Percentiles rank a stretch among this genome's conserved stretches.
Conservation (phyloP, 2,113 vertebrate species). For the Triplophysa dalaica region DNA sequence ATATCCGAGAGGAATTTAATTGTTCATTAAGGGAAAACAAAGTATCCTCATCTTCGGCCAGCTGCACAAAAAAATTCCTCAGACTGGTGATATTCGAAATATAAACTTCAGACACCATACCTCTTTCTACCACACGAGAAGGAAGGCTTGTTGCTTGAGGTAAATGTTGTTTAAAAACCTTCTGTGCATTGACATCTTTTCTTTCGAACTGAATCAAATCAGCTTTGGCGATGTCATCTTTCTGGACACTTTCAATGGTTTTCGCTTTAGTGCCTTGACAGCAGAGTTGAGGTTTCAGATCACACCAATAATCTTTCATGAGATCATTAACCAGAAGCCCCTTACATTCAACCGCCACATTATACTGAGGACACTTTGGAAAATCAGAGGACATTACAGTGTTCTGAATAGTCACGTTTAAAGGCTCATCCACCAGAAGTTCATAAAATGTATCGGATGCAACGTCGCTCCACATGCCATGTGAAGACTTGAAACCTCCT, state of each 20-base stretch:
- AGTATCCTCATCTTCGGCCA: constrained; percentile 70
- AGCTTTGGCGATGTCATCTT: not conserved
- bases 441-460: constrained; percentile 72
- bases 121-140: constrained; percentile 63
- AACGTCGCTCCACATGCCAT: constrained; percentile 74
- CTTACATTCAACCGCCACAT: constrained; percentile 75
- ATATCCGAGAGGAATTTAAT: constrained; percentile 64
- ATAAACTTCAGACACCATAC: constrained; percentile 70
- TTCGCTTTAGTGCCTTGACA: not conserved
- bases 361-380: constrained; percentile 57
- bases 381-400: constrained; percentile 46
- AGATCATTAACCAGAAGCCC: constrained; percentile 75
- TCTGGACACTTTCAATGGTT: not conserved
- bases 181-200: not conserved
- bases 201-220: not conserved
- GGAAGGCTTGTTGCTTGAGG: constrained; percentile 66
- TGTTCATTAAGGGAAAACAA: constrained; percentile 71
- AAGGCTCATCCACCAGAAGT: constrained; percentile 68
- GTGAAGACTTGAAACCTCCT: constrained; percentile 74
- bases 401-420: constrained; percentile 76
- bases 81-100: constrained; percentile 75
- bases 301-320: constrained; percentile 76
- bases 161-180: constrained; percentile 10
- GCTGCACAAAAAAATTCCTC: constrained; percentile 78
- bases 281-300: not conserved